These are phyloP conservation scores for Bergia puertoricense DNA, from an alignment of 92 coral and sea anemone species.

Conservation along the genomic window DNA sequence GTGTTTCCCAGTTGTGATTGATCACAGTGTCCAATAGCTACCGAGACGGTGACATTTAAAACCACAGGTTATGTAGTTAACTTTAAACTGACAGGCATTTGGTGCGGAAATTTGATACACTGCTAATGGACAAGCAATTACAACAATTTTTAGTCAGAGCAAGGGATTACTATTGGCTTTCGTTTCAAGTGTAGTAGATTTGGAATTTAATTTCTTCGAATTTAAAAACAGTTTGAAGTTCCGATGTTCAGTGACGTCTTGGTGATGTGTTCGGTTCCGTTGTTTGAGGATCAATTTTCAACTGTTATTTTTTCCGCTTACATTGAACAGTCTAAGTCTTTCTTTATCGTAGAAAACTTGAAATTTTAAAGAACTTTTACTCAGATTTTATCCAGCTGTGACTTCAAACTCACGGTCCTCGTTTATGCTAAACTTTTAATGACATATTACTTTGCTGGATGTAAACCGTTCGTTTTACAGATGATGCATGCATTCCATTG, in stretches of 20 bases:
- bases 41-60: not conserved
- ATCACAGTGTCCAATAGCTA: not conserved
- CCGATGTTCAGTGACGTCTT: not conserved
- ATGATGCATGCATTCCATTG: too few species aligned
- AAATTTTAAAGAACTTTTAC: not conserved
- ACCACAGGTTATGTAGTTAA: not conserved
- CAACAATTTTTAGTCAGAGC: not conserved
- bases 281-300: not conserved
- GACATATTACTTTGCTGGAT: too few species aligned
- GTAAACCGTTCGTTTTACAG: too few species aligned
- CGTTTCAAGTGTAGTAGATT: not conserved
- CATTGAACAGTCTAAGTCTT: not conserved
- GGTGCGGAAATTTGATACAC: not conserved
- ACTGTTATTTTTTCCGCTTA: not conserved
- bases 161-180: not conserved
- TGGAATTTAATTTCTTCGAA: not conserved
- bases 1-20: not conserved
- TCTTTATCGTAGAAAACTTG: not conserved
- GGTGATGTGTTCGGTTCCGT: constrained; percentile 6
- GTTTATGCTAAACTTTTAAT: too few species aligned
- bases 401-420: too few species aligned
- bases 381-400: too few species aligned
- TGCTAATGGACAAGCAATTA: not conserved
- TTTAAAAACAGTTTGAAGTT: constrained; percentile 4
- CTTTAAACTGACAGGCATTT: not conserved